Conservation (phyloP, 2,113 vertebrate genomes). For the Kryptolebias marmoratus region DNA sequence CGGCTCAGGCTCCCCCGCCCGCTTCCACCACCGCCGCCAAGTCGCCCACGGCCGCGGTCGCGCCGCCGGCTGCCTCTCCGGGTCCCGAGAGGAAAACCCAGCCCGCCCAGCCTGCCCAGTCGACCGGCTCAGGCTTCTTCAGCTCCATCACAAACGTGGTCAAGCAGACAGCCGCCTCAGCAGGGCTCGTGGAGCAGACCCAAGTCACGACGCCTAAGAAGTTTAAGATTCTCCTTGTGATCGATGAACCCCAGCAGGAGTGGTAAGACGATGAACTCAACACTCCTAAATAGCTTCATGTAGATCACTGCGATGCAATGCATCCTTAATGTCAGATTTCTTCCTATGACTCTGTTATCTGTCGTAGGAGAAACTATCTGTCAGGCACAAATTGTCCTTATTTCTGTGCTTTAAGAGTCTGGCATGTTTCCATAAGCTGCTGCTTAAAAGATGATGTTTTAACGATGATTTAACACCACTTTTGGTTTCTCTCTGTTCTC, state of each 20-base stretch:
- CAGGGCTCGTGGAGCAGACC: slow-evolving; percentile 85
- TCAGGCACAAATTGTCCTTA: slow-evolving; percentile 30
- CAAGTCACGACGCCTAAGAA: slow-evolving; percentile 82
- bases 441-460: not conserved
- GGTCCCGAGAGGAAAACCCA: slow-evolving; percentile 76
- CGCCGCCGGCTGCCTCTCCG: slow-evolving; percentile 74
- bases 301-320: not conserved
- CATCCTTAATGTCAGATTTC: not conserved
- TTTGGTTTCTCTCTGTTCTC: slow-evolving; percentile 19
- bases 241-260: slow-evolving; percentile 91
- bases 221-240: slow-evolving; percentile 91
- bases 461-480: slow-evolving; percentile 31
- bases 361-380: slow-evolving; percentile 27
- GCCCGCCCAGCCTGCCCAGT: slow-evolving; percentile 65
- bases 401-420: slow-evolving; percentile 41
- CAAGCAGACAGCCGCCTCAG: slow-evolving; percentile 93
- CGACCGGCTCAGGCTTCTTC: slow-evolving; percentile 86
- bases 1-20: slow-evolving; percentile 72
- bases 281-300: not conserved
- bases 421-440: slow-evolving; percentile 16
- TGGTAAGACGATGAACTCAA: slow-evolving; percentile 83
- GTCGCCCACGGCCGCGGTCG: slow-evolving; percentile 69
- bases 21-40: slow-evolving; percentile 69
- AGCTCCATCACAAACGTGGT: slow-evolving; percentile 94
- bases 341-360: not conserved